phyloP scores from a whole-genome alignment of 1,140 invertebrate species.

The Nilaparvata lugens region DNA sequence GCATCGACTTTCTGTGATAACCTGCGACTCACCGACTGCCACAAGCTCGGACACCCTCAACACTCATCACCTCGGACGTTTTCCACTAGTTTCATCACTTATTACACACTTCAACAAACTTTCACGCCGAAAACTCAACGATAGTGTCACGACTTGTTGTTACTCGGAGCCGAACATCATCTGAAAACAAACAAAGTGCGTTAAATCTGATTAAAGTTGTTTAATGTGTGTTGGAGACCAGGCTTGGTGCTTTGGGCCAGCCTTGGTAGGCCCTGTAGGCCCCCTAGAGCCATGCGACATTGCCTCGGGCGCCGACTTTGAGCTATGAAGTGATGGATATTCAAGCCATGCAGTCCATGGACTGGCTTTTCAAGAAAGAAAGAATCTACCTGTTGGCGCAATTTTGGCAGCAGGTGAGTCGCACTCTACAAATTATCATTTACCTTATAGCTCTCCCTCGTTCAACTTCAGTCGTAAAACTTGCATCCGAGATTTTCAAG shows the following conservation, averaged over 20 bases:
- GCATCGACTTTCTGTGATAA: too few species aligned
- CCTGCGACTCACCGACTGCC: too few species aligned
- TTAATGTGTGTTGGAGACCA: constrained; percentile 29
- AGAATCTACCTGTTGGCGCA: constrained; percentile 83
- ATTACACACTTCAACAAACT: neutral
- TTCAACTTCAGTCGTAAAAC: too few species aligned
- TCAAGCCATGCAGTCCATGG: constrained; percentile 83
- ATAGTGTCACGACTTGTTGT: neutral
- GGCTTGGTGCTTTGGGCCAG: neutral
- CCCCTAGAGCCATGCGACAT: constrained; percentile 38
- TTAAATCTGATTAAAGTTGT: neutral
- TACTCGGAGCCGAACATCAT: neutral
- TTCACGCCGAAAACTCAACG: neutral
- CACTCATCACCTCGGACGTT: neutral
- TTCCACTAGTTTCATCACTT: neutral
- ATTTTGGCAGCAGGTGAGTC: constrained; percentile 87
- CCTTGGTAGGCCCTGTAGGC: constrained; percentile 17
- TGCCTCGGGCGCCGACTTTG: constrained; percentile 41
- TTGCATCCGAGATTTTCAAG: too few species aligned
- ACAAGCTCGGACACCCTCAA: neutral
- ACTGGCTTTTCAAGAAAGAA: constrained; percentile 91
- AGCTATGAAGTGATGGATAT: constrained; percentile 42
- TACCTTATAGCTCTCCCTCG: neutral
- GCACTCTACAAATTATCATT: constrained; percentile 3
- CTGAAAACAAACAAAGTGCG: neutral